Percentiles rank a stretch among this genome's conserved stretches.
phyloP scores from a whole-genome alignment of 1,140 invertebrate genomes.

The Zaprionus davidi region DNA sequence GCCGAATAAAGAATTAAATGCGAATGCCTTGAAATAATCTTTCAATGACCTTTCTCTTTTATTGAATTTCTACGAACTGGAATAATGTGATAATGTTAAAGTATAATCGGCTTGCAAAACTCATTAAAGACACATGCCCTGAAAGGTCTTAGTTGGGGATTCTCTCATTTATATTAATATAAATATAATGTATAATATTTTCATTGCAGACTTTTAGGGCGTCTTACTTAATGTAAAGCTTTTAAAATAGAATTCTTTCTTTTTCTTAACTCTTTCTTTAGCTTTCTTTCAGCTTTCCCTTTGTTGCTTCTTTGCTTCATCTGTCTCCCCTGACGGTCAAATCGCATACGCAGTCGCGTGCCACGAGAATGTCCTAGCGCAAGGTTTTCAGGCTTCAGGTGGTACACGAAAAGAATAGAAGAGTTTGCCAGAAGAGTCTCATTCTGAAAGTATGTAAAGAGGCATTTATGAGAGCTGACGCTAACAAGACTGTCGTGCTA shows the following conservation, averaged over 20 bases:
- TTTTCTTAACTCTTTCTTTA: background rate
- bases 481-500: background rate
- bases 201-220: conserved; percentile 40
- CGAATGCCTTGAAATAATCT: too few species aligned
- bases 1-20: too few species aligned
- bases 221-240: background rate
- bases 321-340: background rate
- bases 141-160: too few species aligned
- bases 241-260: background rate
- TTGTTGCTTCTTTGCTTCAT: background rate
- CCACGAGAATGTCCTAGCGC: background rate
- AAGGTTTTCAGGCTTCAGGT: background rate
- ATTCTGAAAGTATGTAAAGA: background rate
- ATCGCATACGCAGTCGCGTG: background rate
- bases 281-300: too few species aligned
- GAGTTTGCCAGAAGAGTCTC: background rate
- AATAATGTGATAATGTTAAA: too few species aligned
- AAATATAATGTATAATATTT: too few species aligned
- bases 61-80: too few species aligned
- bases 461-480: background rate
- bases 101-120: too few species aligned
- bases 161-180: too few species aligned
- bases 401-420: background rate
- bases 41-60: too few species aligned
- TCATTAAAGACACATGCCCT: too few species aligned